Conservation (phyloP, 2,797 vertebrate species). For the Emys orbicularis region DNA sequence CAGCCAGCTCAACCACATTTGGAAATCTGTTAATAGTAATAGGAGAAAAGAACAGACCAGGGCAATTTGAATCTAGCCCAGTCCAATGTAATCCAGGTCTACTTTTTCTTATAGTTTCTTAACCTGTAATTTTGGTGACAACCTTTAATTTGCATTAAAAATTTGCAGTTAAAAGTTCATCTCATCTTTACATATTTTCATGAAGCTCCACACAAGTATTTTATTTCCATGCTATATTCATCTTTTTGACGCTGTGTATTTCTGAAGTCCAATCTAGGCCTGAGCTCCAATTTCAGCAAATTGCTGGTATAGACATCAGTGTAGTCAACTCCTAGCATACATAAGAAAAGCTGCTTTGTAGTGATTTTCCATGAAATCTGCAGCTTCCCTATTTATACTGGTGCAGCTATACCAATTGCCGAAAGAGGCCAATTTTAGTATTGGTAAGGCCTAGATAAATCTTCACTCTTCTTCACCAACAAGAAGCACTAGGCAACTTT, state of each 20-base stretch:
- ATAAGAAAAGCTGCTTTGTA: not conserved
- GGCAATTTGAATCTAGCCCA: constrained; percentile 38
- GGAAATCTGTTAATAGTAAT: constrained; percentile 18
- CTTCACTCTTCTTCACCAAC: not conserved
- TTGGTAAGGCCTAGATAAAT: not conserved
- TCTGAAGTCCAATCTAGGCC: not conserved
- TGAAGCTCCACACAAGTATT: not conserved
- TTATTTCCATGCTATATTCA: not conserved
- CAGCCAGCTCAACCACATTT: not conserved
- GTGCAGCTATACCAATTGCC: not conserved
- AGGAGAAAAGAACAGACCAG: constrained; percentile 1
- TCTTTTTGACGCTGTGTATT: not conserved
- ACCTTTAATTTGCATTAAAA: not conserved
- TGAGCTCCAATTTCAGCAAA: not conserved
- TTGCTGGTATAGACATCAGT: not conserved
- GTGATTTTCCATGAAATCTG: not conserved
- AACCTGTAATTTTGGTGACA: not conserved
- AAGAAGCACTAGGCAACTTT: not conserved
- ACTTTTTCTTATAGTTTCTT: constrained; percentile 26
- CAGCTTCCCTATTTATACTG: not conserved
- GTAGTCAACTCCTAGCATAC: not conserved
- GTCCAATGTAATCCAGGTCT: constrained; percentile 25
- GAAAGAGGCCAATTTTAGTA: not conserved
- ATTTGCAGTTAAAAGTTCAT: constrained; percentile 23
- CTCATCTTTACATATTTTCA: not conserved